These are phyloP conservation scores for Epizoanthus stellaris DNA, from an alignment of 92 coral and sea anemone species.

Conservation along the genomic window DNA sequence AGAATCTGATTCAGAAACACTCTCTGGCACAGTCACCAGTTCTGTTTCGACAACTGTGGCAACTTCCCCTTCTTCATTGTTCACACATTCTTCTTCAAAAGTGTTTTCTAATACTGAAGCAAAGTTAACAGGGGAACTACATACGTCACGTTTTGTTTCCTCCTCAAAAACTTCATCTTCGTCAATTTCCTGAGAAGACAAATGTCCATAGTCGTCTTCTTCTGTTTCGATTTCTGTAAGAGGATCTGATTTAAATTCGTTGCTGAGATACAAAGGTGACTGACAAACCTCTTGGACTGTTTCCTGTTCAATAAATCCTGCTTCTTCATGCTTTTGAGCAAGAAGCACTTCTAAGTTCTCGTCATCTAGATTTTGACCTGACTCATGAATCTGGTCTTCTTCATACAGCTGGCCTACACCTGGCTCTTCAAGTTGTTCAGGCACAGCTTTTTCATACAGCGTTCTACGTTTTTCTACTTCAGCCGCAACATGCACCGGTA, in stretches of 20 bases:
- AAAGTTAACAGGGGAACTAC: not conserved
- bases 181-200: constrained; percentile 7
- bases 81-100: not conserved
- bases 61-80: not conserved
- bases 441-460: constrained; percentile 6
- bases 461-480: constrained; percentile 1
- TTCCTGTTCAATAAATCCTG: constrained; percentile 23
- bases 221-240: not conserved
- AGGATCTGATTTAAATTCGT: not conserved
- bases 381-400: not conserved
- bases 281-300: not conserved
- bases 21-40: too few relatives aligned
- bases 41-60: too few relatives aligned
- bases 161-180: not conserved
- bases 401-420: constrained; percentile 1
- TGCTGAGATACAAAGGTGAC: not conserved
- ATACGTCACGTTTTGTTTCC: not conserved
- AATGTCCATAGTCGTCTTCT: not conserved
- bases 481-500: constrained; percentile 42
- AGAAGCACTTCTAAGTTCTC: not conserved
- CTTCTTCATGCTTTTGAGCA: constrained; percentile 16
- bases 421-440: constrained; percentile 2
- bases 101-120: not conserved
- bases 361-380: not conserved
- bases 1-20: too few relatives aligned